Evolutionary conservation across 2,888 invertebrate species (phyloP).

Genomic region (Aplocera efformata): DNA sequence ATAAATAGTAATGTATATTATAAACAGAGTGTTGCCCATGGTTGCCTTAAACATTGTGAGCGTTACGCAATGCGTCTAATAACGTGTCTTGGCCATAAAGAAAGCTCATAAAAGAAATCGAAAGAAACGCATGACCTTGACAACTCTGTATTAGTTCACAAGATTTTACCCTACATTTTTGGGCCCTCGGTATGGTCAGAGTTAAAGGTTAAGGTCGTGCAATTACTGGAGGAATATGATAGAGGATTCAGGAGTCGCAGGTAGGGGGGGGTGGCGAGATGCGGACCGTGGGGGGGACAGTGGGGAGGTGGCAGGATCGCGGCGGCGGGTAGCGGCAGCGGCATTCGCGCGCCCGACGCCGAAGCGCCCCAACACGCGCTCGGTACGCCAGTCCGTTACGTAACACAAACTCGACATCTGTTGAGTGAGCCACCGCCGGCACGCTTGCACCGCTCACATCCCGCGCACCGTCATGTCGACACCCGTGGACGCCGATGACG

Average conservation of each 20-base stretch:
- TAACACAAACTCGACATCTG: constrained; percentile 69
- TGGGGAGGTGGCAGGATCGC: constrained; percentile 23
- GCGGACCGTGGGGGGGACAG: constrained; percentile 34
- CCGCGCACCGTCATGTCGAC: constrained; percentile 59
- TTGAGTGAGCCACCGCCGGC: constrained; percentile 62
- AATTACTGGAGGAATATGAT: constrained; percentile 38
- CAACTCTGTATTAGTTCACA: too few relatives aligned
- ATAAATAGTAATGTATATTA: too few relatives aligned
- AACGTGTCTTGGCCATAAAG: constrained; percentile 38
- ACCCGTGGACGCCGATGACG: constrained; percentile 40
- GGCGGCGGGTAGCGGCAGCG: constrained; percentile 35
- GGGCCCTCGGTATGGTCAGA: constrained; percentile 20
- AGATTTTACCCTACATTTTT: constrained; percentile 15
- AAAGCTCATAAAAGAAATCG: constrained; percentile 45
- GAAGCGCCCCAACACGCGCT: constrained; percentile 55
- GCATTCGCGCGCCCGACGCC: constrained; percentile 67
- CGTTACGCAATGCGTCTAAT: constrained; percentile 55
- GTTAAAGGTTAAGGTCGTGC: constrained; percentile 18
- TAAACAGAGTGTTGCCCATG: too few relatives aligned
- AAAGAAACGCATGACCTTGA: constrained; percentile 48
- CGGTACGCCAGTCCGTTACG: constrained; percentile 60
- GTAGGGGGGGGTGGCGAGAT: too few relatives aligned
- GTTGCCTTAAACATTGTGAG: constrained; percentile 7
- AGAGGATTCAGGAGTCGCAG: constrained; percentile 28
- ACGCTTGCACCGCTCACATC: constrained; percentile 70